Evolutionary conservation across 2,888 invertebrate species (phyloP).

Genomic region (Conchocele bisecta): DNA sequence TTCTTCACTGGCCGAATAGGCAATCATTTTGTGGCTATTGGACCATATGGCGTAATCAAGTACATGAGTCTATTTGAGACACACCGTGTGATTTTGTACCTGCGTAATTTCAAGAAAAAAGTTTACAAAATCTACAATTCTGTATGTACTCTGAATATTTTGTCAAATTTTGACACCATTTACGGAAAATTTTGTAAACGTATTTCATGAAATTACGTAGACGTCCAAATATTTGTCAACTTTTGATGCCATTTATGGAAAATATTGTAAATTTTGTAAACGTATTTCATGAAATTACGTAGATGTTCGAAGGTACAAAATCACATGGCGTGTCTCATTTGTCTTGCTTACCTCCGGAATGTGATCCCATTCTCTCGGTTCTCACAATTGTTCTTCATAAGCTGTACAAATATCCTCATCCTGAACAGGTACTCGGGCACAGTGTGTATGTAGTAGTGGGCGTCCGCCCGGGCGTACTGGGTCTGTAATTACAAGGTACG

Average conservation of each 20-base stretch:
- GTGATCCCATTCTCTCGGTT: slow-evolving; percentile 61
- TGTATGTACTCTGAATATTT: too few species aligned
- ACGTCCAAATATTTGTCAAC: too few species aligned
- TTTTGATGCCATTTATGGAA: too few species aligned
- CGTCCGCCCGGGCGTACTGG: slow-evolving; percentile 73
- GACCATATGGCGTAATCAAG: background rate
- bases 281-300: too few species aligned
- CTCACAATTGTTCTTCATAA: slow-evolving; percentile 71
- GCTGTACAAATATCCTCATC: slow-evolving; percentile 70
- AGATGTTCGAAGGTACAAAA: too few species aligned
- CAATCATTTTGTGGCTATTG: background rate
- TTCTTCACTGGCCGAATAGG: too few species aligned
- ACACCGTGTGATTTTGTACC: too few species aligned
- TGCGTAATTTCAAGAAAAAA: background rate
- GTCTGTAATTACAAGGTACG: slow-evolving; percentile 64
- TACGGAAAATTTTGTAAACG: too few species aligned
- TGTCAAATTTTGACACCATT: too few species aligned
- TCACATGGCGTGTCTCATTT: too few species aligned
- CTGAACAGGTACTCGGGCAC: slow-evolving; percentile 71
- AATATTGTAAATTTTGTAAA: too few species aligned
- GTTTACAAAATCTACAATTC: background rate
- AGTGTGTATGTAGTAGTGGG: slow-evolving; percentile 70
- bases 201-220: too few species aligned
- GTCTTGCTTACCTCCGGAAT: slow-evolving; percentile 70
- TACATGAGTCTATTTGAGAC: background rate